These are phyloP conservation scores for Helicoverpa armigera DNA, from an alignment of 1,140 invertebrate species.

Conservation along the genomic window DNA sequence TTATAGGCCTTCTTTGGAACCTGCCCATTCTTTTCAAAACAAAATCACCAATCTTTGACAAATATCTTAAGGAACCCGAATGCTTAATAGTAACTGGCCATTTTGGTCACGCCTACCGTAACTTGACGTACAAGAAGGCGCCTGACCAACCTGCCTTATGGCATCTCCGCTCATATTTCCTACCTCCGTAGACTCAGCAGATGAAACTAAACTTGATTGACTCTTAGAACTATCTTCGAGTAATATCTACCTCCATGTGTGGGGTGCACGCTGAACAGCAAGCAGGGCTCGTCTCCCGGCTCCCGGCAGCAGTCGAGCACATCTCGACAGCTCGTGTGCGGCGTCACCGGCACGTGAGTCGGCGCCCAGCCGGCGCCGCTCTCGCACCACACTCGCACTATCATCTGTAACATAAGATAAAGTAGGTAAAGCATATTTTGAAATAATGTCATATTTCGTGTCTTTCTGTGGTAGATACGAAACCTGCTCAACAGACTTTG, in stretches of 20 bases:
- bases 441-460: no score
- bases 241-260: constrained; percentile 80
- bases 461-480: no score
- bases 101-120: neutral
- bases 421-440: no score
- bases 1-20: no score
- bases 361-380: constrained; percentile 79
- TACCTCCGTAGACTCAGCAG: neutral
- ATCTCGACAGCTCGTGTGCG: constrained; percentile 88
- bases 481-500: no score
- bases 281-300: constrained; percentile 88
- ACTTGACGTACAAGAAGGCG: neutral
- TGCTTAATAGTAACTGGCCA: no score
- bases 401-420: constrained; percentile 82
- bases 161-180: no score
- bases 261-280: constrained; percentile 85
- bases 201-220: neutral
- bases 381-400: constrained; percentile 88
- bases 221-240: neutral
- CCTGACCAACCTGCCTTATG: no score
- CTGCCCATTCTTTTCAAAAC: no score
- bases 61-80: no score
- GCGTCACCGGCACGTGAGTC: constrained; percentile 87
- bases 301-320: constrained; percentile 88
- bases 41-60: no score